phyloP scores from a whole-genome alignment of 2,888 invertebrate species.

The Hypolimnas misippus region DNA sequence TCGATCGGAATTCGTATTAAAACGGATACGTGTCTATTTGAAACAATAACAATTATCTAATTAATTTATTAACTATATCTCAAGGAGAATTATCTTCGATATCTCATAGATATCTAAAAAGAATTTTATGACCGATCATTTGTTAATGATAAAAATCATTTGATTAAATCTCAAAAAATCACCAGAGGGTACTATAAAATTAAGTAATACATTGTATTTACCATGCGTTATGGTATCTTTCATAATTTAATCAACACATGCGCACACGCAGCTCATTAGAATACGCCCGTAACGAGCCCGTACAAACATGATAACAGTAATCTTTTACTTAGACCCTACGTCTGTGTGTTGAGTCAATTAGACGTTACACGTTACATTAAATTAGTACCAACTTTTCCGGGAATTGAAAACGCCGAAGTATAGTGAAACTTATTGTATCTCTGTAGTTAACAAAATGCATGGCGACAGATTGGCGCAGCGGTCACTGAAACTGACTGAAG shows the following conservation, averaged over 20 bases:
- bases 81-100: not conserved
- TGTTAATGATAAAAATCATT: not conserved
- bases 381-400: not conserved
- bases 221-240: not conserved
- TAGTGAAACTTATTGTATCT: too few species aligned
- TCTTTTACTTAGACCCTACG: conserved; percentile 9
- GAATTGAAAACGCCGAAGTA: not conserved
- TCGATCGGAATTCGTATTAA: conserved; percentile 26
- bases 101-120: not conserved
- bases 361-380: conserved; percentile 3
- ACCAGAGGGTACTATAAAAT: not conserved
- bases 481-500: too few species aligned
- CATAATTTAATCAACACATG: conserved; percentile 27
- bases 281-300: conserved; percentile 4
- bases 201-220: not conserved
- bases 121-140: conserved; percentile 1
- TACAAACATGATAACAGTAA: conserved; percentile 11
- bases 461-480: too few species aligned
- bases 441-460: too few species aligned
- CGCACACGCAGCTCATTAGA: conserved; percentile 18
- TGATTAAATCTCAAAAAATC: not conserved
- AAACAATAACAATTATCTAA: conserved; percentile 13
- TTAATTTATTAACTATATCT: conserved; percentile 13
- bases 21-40: conserved; percentile 8
- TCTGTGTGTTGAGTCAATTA: not conserved